phyloP scores from a whole-genome alignment of 2,888 invertebrate genomes.

The Chrysodeixis includens region DNA sequence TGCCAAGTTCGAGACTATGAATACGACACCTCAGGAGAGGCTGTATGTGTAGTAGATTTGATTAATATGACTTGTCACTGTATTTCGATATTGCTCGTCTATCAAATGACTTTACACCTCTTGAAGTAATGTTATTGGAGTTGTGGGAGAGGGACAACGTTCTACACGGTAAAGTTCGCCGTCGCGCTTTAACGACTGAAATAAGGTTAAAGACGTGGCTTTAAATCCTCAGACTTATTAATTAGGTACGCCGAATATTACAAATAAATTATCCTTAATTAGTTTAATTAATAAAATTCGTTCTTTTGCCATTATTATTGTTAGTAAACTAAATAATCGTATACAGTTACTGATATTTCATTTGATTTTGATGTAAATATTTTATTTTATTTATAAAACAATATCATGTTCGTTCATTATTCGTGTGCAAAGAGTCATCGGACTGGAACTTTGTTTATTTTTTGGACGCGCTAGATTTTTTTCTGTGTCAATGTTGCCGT shows the following conservation, averaged over 20 bases:
- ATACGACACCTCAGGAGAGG: constrained; percentile 43
- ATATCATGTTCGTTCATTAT: constrained; percentile 1
- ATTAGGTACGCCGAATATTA: too few species aligned
- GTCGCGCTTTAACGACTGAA: too few species aligned
- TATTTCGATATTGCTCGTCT: constrained; percentile 32
- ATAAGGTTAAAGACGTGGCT: too few species aligned
- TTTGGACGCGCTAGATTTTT: not conserved
- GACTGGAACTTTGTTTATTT: constrained; percentile 1
- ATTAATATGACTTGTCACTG: constrained; percentile 46
- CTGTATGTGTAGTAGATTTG: constrained; percentile 23
- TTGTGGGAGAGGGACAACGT: too few species aligned
- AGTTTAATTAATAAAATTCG: too few species aligned
- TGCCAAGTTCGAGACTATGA: constrained; percentile 49
- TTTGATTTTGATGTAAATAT: not conserved
- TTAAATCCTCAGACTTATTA: too few species aligned
- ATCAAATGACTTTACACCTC: constrained; percentile 8
- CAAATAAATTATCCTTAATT: too few species aligned
- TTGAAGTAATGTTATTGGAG: too few species aligned
- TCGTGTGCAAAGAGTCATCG: constrained; percentile 1
- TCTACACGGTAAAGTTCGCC: too few species aligned
- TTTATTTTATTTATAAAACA: not conserved
- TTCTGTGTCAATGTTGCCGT: constrained; percentile 4
- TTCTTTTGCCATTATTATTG: too few species aligned
- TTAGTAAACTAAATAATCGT: too few species aligned
- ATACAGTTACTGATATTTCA: not conserved